Percentiles rank a stretch among this genome's conserved stretches.
phyloP scores from a whole-genome alignment of 1,140 invertebrate species.

The Carposina sasakii region DNA sequence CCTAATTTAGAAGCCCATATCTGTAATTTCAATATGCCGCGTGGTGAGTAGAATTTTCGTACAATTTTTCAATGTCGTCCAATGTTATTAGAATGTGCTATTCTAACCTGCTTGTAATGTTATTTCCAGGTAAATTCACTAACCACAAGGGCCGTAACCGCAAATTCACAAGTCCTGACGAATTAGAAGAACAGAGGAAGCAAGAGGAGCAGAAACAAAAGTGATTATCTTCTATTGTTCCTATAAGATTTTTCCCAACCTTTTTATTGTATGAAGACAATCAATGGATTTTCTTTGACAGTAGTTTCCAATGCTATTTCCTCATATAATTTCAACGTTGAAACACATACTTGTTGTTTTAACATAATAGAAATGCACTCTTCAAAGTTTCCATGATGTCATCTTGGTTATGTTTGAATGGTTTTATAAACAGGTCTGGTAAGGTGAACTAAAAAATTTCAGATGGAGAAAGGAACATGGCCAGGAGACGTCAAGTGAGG shows the following conservation, averaged over 20 bases:
- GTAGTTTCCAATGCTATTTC: too few relatives aligned
- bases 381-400: background rate
- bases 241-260: too few relatives aligned
- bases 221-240: too few relatives aligned
- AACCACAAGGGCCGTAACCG: slow-evolving; percentile 94
- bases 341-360: too few relatives aligned
- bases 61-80: slow-evolving; percentile 45
- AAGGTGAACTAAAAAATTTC: slow-evolving; percentile 19
- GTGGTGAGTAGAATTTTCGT: slow-evolving; percentile 45
- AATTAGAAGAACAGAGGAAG: slow-evolving; percentile 90
- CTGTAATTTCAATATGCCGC: slow-evolving; percentile 57
- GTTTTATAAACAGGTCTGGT: background rate
- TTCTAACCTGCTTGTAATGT: slow-evolving; percentile 24
- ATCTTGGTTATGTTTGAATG: background rate
- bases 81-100: slow-evolving; percentile 58
- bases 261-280: too few relatives aligned
- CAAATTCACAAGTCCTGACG: slow-evolving; percentile 94
- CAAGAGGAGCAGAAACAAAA: slow-evolving; percentile 74
- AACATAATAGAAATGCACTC: too few relatives aligned
- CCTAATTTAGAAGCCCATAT: too few relatives aligned
- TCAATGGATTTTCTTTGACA: too few relatives aligned
- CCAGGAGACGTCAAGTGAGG: slow-evolving; percentile 73
- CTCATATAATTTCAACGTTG: too few relatives aligned
- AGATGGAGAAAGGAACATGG: slow-evolving; percentile 75
- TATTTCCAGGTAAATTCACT: slow-evolving; percentile 83